Percentiles rank a stretch among this genome's conserved stretches.
These are phyloP conservation scores for Manis pentadactyla DNA, from an alignment of 2,797 vertebrate species.

Conservation along the genomic window DNA sequence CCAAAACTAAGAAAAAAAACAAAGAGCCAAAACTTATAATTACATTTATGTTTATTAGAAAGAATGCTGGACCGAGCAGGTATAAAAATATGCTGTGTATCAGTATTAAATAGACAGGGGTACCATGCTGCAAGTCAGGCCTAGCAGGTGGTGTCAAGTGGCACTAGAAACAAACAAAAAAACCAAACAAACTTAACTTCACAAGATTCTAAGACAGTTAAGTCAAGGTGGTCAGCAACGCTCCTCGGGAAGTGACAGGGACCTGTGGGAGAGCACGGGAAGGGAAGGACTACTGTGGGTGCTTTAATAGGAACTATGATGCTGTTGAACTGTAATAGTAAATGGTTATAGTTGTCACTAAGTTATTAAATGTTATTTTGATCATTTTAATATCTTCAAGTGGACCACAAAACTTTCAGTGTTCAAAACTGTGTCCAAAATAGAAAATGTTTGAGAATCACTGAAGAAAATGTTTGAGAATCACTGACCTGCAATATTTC, in stretches of 20 bases:
- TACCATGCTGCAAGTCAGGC: not conserved
- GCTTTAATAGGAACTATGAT: not conserved
- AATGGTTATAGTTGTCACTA: not conserved
- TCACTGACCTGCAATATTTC: not conserved
- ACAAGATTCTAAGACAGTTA: not conserved
- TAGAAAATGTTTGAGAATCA: constrained; percentile 18
- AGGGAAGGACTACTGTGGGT: not conserved
- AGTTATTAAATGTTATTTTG: not conserved
- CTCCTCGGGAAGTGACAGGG: not conserved
- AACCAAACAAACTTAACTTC: not conserved
- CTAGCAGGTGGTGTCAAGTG: not conserved
- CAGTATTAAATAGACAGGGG: not conserved
- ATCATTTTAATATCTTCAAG: not conserved
- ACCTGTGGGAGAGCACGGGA: not conserved
- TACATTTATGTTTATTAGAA: not conserved
- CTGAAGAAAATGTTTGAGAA: constrained; percentile 31
- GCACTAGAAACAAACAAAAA: not conserved
- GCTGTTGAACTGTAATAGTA: not conserved
- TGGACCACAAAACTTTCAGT: not conserved
- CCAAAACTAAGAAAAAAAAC: not conserved
- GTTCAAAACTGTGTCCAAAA: constrained; percentile 31
- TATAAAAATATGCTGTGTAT: not conserved
- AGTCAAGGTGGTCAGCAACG: not conserved
- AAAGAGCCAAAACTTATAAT: not conserved
- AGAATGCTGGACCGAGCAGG: not conserved